Base-by-base conservation (phyloP, 2,888 invertebrate genomes). In the Salticus scenicus region DNA sequence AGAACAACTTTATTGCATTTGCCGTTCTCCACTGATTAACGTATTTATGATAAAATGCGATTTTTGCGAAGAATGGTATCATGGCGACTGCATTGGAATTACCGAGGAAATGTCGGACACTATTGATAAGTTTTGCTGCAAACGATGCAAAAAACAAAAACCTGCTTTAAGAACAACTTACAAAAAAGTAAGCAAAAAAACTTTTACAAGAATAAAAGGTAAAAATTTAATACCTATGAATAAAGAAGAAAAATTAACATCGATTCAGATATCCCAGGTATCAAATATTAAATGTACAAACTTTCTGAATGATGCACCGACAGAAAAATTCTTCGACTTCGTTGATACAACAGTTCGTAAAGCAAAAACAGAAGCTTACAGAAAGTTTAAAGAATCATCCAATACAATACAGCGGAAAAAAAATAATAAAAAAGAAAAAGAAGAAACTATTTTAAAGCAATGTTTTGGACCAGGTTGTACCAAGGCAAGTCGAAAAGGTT, bases 31-130 rank as follows among this genome's bases (percentile, higher is more conserved):
- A 0, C 98, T 98, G 90, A 96, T 96, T 89, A 96, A 96, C 0
- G 93, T 97, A 70, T 98, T 98, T 91, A 98, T 98, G 98, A 98
- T 98, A 96, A 97, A 96, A 47, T 99, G 98, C 92, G 99, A 99
- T 91, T 94, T 96, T 17, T 99, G 99, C 91, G 97, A 98, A 91
- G 98, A 98, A 91, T 99, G 99, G 98, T 99, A 97, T 90, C 99
- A 99, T 90, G 98, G 98, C 0, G 97, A 98, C 90, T 98, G 98
- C 91, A 97, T 99, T 88, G 96, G 96, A 89, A 42, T 82, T 1
- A 66, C 14, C 14, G 41, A 41, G 31, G n/a, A 42, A 10, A 12
- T 4, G 1, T 51, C 75, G 0, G 28, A 82, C 14, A 31, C 30
- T 7, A 82, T 82, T 37, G 82, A 82, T 70, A 12, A 37, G 8